Evolutionary conservation across 92 coral and sea anemone species (phyloP).

Genomic region (Anthopleura xanthogrammica): DNA sequence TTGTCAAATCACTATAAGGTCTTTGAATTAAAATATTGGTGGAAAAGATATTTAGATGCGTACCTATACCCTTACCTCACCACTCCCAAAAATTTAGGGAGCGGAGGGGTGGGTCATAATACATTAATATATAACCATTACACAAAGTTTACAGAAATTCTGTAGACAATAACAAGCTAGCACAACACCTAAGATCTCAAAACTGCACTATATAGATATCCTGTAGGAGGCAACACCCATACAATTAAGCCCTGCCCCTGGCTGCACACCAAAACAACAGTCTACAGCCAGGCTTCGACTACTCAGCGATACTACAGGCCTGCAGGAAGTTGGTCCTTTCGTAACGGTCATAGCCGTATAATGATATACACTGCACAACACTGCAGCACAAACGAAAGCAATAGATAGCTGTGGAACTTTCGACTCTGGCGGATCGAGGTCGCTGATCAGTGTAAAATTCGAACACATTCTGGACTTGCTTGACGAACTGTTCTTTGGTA

Average conservation of each 20-base stretch:
- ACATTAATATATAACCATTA: neutral
- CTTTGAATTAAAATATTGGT: neutral
- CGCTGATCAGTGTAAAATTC: constrained; percentile 7
- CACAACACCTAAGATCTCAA: neutral
- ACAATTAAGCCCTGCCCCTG: constrained; percentile 26
- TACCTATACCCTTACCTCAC: neutral
- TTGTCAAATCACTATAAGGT: neutral
- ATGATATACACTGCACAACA: neutral
- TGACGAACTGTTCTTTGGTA: neutral
- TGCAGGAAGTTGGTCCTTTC: neutral
- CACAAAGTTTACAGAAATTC: neutral
- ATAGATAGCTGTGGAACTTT: constrained; percentile 7
- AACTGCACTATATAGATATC: neutral
- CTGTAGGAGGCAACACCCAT: constrained; percentile 27
- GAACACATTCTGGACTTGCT: constrained; percentile 7
- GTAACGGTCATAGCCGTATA: neutral
- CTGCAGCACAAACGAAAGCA: constrained; percentile 26
- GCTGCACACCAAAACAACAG: constrained; percentile 5
- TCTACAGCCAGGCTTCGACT: neutral
- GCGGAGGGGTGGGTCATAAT: constrained; percentile 17
- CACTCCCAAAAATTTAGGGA: constrained; percentile 27
- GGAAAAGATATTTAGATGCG: neutral
- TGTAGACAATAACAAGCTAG: neutral
- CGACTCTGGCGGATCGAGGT: constrained; percentile 15
- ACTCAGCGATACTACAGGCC: neutral